phyloP scores from a whole-genome alignment of 2,113 vertebrate genomes.

The Pedionomus torquatus region DNA sequence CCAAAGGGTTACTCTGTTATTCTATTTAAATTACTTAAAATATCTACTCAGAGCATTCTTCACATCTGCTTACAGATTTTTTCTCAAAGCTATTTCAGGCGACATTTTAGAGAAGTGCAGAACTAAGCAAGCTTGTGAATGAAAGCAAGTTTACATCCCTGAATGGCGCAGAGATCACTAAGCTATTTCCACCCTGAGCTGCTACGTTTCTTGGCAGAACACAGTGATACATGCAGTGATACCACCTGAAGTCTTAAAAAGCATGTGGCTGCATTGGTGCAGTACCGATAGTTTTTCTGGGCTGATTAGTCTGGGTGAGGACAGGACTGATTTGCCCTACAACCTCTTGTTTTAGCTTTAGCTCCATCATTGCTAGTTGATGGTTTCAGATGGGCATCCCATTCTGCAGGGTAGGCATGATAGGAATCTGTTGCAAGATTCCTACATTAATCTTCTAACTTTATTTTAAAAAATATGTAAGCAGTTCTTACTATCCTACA shows the following conservation, averaged over 20 bases:
- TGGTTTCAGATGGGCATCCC: background rate
- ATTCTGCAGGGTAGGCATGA: background rate
- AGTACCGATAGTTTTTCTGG: background rate
- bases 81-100: background rate
- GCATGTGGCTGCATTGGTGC: background rate
- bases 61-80: background rate
- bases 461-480: background rate
- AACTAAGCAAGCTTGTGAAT: background rate
- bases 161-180: background rate
- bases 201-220: background rate
- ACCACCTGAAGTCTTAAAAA: background rate
- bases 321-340: background rate
- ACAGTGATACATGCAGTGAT: too few relatives aligned
- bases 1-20: background rate
- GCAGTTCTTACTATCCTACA: background rate
- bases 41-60: background rate
- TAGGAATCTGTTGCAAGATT: background rate
- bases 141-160: background rate
- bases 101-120: too few relatives aligned
- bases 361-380: background rate
- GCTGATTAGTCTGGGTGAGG: background rate
- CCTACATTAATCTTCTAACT: background rate
- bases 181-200: background rate
- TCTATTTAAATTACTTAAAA: background rate
- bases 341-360: background rate